Conservation (phyloP, 2,888 invertebrate genomes). For the Ormyrus nitidulus region DNA sequence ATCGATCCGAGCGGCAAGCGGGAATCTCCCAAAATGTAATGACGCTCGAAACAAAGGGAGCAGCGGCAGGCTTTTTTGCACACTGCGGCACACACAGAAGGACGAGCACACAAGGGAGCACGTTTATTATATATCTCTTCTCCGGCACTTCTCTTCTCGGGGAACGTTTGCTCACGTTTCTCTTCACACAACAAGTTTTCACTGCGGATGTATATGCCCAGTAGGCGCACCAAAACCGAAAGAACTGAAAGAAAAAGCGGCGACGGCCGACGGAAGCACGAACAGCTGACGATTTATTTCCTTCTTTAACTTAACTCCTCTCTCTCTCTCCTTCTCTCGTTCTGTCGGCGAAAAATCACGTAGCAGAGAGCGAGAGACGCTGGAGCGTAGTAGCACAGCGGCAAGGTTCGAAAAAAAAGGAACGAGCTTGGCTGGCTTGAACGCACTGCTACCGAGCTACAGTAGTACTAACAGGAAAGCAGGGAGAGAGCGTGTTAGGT, state of each 20-base stretch:
- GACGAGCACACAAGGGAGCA: neutral
- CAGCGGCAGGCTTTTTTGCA: conserved; percentile 19
- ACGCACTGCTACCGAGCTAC: no score
- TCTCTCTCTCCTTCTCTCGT: neutral
- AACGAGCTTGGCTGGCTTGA: no score
- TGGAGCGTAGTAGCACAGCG: no score
- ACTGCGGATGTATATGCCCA: neutral
- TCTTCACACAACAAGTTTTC: conserved; percentile 13
- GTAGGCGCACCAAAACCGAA: neutral
- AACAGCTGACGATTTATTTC: conserved; percentile 5
- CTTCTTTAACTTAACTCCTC: no score
- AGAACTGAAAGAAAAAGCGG: conserved; percentile 3
- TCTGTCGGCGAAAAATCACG: neutral
- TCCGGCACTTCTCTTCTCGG: neutral
- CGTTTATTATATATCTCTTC: neutral
- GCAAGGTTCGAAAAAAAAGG: no score
- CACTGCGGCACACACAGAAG: conserved; percentile 47
- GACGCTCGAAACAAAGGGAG: conserved; percentile 24
- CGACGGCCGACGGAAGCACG: neutral
- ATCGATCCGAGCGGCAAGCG: conserved; percentile 35
- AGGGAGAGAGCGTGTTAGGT: neutral
- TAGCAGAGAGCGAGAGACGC: neutral
- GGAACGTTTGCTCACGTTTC: conserved; percentile 11
- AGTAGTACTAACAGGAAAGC: no score
- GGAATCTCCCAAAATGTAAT: conserved; percentile 30